Percentiles rank a stretch among this genome's conserved stretches.
Conservation (phyloP, 2,888 invertebrate species). For the Caradrina kadenii region DNA sequence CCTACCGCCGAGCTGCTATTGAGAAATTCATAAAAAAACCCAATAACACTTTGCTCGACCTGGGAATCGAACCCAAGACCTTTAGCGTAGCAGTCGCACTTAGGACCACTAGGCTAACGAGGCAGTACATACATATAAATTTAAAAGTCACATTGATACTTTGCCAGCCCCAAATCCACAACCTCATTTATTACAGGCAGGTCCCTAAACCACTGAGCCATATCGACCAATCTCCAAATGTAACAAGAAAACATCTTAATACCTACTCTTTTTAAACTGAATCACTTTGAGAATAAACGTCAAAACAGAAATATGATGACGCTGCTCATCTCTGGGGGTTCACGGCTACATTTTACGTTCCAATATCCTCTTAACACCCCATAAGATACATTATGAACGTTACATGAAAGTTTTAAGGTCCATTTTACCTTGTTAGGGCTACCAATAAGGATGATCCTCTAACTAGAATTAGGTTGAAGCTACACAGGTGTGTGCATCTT, state of each 20-base stretch:
- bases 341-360: constrained; percentile 53
- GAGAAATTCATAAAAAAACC: too few species aligned
- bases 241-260: constrained; percentile 38
- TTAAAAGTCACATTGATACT: too few species aligned
- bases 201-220: too few species aligned
- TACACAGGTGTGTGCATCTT: constrained; percentile 77
- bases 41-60: too few species aligned
- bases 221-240: constrained; percentile 64
- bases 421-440: constrained; percentile 42
- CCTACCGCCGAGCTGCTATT: too few species aligned
- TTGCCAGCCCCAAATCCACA: too few species aligned
- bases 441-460: constrained; percentile 57
- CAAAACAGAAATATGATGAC: constrained; percentile 80
- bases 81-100: too few species aligned
- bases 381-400: constrained; percentile 52
- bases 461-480: constrained; percentile 73
- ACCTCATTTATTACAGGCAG: too few species aligned
- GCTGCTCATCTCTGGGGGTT: constrained; percentile 72
- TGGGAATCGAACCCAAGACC: too few species aligned
- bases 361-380: constrained; percentile 54
- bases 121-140: too few species aligned
- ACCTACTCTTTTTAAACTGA: constrained; percentile 46
- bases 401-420: constrained; percentile 38
- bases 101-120: too few species aligned
- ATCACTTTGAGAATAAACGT: constrained; percentile 63